A percentile compares a stretch with the other conserved stretches of the same genome.
These are phyloP conservation scores for Lineus longissimus DNA, from an alignment of 1,140 invertebrate genomes.

Conservation along the genomic window DNA sequence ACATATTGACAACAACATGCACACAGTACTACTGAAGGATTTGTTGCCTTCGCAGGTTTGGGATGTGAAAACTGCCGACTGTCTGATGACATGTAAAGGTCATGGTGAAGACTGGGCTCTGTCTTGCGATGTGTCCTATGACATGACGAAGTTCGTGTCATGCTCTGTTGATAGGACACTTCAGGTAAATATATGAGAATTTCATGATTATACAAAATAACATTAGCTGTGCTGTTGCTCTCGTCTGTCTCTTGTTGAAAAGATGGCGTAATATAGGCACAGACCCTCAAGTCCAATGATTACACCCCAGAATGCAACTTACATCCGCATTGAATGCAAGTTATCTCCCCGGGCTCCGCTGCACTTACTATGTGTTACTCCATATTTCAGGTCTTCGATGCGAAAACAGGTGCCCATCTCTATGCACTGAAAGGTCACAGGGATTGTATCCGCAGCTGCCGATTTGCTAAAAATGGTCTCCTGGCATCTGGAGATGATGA, in stretches of 20 bases:
- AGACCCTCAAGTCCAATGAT: no score
- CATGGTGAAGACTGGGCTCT: background rate
- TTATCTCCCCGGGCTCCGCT: no score
- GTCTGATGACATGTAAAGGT: background rate
- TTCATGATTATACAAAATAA: no score
- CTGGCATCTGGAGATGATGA: background rate
- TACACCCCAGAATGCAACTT: no score
- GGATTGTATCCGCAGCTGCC: constrained; percentile 1
- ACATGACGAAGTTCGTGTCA: background rate
- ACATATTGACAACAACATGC: no score
- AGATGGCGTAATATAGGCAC: no score
- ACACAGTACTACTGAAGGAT: no score
- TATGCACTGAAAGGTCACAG: background rate
- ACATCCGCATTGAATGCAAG: no score
- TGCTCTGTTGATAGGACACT: background rate
- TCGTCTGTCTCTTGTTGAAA: no score
- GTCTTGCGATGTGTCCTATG: background rate
- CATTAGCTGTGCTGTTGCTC: no score
- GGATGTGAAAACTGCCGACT: background rate
- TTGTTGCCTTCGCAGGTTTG: background rate
- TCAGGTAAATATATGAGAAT: background rate
- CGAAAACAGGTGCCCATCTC: background rate
- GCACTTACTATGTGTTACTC: no score
- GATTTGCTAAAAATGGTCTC: background rate
- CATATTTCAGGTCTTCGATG: background rate